Base-by-base conservation (phyloP, 2,888 invertebrate genomes). In the Hemicrepidius hirtus region DNA sequence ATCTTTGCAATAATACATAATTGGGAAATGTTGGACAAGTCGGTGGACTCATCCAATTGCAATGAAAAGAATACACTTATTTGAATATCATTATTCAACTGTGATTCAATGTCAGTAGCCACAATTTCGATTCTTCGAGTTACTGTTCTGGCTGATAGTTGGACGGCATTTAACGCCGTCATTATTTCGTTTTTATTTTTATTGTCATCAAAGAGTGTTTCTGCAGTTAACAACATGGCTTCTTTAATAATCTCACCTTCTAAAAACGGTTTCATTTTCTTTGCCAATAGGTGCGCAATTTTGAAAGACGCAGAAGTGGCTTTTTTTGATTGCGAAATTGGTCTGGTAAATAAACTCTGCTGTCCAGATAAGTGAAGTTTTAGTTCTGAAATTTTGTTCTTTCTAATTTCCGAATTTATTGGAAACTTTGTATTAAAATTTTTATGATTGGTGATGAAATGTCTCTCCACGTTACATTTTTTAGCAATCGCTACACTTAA, bases 221-320 rank as follows among this genome's bases (percentile, higher is more conserved):
- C 74, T 57, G 70, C 77, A 65, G 73, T 72, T 72, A 53, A 49
- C 53, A 77, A 53, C 20, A 75, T 62, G 55, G 75, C 71, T 79
- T 81, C 76, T 80, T 81, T 76, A 55, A 75, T 59, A 71, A 81
- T 75, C 73, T 76, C 76, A 59, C 76, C 76, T 70, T 80, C 77
- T 74, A 44, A 62, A 73, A 79, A 80, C 44, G 79, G 76, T 70
- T 80, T 80, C 53, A 74, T 76, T n/a, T 70, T 72, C 67, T 79
- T 79, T 24, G 74, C 71, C 28, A 79, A 46, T 63, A 77, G 41
- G 64, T 74, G 75, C 64, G 77, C n/a, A 41, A 66, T 28, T 55
- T 55, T 66, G 9, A 55, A 66, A 21, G 53, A 66, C n/a, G 55
- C 66, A 28, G 41, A 69, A 10, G 74, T 76, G 35, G 76, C 76